A percentile compares a stretch with the other conserved stretches of the same genome.
These are phyloP conservation scores for Chionoecetes opilio DNA, from an alignment of 1,140 invertebrate species.

Conservation along the genomic window DNA sequence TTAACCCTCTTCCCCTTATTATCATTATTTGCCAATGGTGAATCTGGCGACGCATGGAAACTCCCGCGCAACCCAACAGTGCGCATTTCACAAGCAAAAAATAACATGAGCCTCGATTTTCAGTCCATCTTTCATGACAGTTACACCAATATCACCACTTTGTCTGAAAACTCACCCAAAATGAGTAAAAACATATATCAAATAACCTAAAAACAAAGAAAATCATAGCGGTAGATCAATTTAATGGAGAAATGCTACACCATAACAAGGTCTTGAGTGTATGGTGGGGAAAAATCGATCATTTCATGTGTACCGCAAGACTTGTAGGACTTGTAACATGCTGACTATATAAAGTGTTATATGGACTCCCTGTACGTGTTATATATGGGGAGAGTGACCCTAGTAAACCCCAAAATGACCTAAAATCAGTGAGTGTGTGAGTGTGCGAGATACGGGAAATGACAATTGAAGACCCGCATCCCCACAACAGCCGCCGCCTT, in stretches of 20 bases:
- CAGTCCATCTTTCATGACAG: background rate
- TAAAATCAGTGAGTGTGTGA: constrained; percentile 53
- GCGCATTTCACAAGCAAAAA: constrained; percentile 67
- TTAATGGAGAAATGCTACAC: constrained; percentile 66
- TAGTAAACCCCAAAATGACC: constrained; percentile 60
- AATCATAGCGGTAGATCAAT: background rate
- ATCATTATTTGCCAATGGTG: background rate
- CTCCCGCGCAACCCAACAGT: constrained; percentile 35
- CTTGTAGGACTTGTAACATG: constrained; percentile 14
- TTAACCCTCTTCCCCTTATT: too few relatives aligned
- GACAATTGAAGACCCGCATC: constrained; percentile 78
- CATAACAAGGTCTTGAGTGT: too few relatives aligned
- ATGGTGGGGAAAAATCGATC: constrained; percentile 76
- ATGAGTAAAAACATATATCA: background rate
- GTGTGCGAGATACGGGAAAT: constrained; percentile 72
- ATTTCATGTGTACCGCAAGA: background rate
- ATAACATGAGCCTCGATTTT: background rate
- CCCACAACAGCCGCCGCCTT: constrained; percentile 67
- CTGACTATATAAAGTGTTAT: constrained; percentile 8
- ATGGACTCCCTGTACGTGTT: constrained; percentile 40
- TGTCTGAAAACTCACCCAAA: background rate
- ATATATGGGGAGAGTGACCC: background rate
- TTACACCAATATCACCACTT: background rate
- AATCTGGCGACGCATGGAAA: constrained; percentile 51
- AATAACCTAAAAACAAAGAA: background rate